phyloP scores from a whole-genome alignment of 2,113 vertebrate species.

The Megaleporinus macrocephalus region DNA sequence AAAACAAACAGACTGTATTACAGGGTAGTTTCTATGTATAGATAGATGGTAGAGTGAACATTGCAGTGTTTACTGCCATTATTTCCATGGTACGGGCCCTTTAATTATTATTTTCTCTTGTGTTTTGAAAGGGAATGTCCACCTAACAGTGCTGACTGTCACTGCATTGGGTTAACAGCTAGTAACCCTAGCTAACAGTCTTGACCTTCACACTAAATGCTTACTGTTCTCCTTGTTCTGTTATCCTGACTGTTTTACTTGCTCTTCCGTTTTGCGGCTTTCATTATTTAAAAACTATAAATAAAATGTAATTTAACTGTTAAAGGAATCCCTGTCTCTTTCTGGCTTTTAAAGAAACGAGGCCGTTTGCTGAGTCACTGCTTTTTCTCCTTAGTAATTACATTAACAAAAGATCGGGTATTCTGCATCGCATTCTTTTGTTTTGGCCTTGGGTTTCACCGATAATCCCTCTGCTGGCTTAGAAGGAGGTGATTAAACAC shows the following conservation, averaged over 20 bases:
- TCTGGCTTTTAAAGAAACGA: neutral
- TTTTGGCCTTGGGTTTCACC: neutral
- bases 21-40: no score
- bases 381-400: neutral
- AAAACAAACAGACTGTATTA: no score
- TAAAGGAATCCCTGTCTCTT: neutral
- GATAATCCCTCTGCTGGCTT: neutral
- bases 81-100: neutral
- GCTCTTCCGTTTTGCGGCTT: neutral
- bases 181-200: neutral
- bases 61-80: no score
- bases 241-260: neutral
- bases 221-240: neutral
- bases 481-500: constrained; percentile 20
- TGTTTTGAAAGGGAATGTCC: no score
- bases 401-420: neutral
- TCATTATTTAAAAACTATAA: neutral
- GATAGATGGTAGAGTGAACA: no score
- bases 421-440: constrained; percentile 12
- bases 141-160: no score
- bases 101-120: no score
- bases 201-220: no score
- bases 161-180: neutral
- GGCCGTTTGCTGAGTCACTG: constrained; percentile 11
- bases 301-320: neutral